Evolutionary conservation across 2,113 vertebrate genomes (phyloP), one percentile per base, ranked within the genome.

Genomic region (Chrysochloris asiatica): DNA sequence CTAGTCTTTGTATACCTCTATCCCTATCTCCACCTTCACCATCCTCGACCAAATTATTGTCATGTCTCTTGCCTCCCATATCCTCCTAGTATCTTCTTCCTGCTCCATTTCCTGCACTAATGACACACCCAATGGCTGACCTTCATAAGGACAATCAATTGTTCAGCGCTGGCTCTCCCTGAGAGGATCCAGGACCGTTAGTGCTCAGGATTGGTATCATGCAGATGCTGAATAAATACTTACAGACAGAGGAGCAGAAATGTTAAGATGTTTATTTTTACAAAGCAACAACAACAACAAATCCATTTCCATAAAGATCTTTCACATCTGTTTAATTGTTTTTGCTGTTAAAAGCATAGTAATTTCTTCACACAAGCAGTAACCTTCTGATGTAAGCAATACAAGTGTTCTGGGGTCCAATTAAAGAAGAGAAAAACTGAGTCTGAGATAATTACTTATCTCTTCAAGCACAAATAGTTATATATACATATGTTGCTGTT

Each of bases 381-480:
- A 63, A 83, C 50, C n/a, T 38, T 33, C 11, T 38, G 47, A 86
- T 54, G 4, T 86, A 52, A 76, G 11, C 78, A 63, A 48, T 76
- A 47, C 10, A 84, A 56, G 65, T 88, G 41, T 48, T 91, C 77
- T 56, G 36, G 54, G 9, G n/a, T 95, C 30, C 45, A 91, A 38
- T 80, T 82, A 87, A 7, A 76, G 69, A 61, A 75, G 16, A 72
- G 28, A 30, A 94, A 89, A 90, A 16, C 8, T n/a, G 43, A 90
- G 69, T 8, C 63, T 26, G n/a, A 63, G 22, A 17, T 81, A 50
- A 80, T 89, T 67, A 83, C 47, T 93, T 80, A n/a, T n/a, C 19
- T 88, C 59, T 41, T 84, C 54, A 71, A 75, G 22, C 63, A 72
- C 36, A 61, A 94, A 91, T 54, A 84, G 47, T 54, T 92, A 26